Evolutionary conservation across 2,113 vertebrate species (phyloP), one percentile per base, ranked within the genome.

Genomic region (Corvus cornix): DNA sequence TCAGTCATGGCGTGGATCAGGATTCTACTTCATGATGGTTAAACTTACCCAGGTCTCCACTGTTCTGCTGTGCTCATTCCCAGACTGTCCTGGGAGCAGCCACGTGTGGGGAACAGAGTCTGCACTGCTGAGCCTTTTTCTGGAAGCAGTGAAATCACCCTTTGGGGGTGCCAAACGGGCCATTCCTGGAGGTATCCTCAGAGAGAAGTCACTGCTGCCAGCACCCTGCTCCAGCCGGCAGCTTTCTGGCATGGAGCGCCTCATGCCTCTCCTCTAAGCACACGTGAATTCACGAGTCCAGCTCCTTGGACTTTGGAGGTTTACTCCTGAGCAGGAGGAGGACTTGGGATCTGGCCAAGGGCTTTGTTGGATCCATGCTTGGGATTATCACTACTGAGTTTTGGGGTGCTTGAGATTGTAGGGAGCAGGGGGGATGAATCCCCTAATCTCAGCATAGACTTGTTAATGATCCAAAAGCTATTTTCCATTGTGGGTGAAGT

Each of bases 171-270:
- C 33, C 28, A 46, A 43, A 39, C 0, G 1, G 52, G 73, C 35
- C 16, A 23, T 85, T 90, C 88, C 52, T 6, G 7, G 7, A 13
- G 43, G 28, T 70, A 30, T 77, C 49, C 58, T 86, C 0, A 10
- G 63, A 52, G n/a, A 87, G 37, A 76, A 52, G 16, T 68, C 13
- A 6, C 58, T 74, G 64, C 24, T 85, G n/a, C 62, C 72, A 48
- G 37, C 37, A 67, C 21, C 17, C 22, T 0, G 5, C 46, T 73
- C 4, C 2, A 33, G 46, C 62, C 2, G 9, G 41, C 3, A 3
- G 28, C 41, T 89, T 80, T 49, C 33, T 9, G 3, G 37, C 41
- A 27, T 1, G 2, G 44, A 84, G 39, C 1, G 1, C 35, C 46
- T 80, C 15, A 18, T 70, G 26, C 53, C 44, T 91, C 53, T 81